Base-by-base conservation (phyloP, 2,797 vertebrate genomes). In the Pipistrellus kuhlii region DNA sequence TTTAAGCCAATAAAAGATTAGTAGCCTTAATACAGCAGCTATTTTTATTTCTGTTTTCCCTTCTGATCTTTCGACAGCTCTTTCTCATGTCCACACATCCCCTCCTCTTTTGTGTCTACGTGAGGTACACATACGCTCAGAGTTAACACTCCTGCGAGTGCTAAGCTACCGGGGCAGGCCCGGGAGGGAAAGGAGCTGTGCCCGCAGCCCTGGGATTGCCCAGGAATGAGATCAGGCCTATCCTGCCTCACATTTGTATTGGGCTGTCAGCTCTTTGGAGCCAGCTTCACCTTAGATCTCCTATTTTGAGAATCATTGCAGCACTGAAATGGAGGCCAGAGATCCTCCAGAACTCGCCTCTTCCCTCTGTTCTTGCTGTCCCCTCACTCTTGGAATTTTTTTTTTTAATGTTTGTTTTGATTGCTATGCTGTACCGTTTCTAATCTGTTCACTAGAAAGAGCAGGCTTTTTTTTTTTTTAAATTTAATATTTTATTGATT, bases 41-140 rank as follows among this genome's bases (percentile, higher is more conserved):
- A 51, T 94, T 96, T 95, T 95, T 89, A 68, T 73, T 91, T 89
- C 20, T 72, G 17, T 72, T 77, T 82, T 91, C 46, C 75, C 80
- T 89, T 89, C 78, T 94, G 23, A 91, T 92, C 84, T 91, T 92
- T 84, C n/a, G 11, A 51, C n/a, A 55, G 87, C n/a, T 91, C 0
- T 84, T 76, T 95, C 68, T 94, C 44, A 85, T 0, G 1, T 35
- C 44, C 21, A 15, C 81, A 88, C 15, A n/a, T 9, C 35, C 25
- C 55, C 68, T 73, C 35, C 76, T 76, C 48, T 72, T 85, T 18
- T 66, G 48, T 53, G 88, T 86, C 57, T 48, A 4, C 73, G 62
- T 35, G 44, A 91, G 72, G 44, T 15, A 35, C 18, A 23, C 25
- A 4, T 7, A 17, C 38, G 41, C 44, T 48, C 0, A 8, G 48